Evolutionary conservation across 2,797 vertebrate species (phyloP).

Genomic region (Fistularia commersonii): DNA sequence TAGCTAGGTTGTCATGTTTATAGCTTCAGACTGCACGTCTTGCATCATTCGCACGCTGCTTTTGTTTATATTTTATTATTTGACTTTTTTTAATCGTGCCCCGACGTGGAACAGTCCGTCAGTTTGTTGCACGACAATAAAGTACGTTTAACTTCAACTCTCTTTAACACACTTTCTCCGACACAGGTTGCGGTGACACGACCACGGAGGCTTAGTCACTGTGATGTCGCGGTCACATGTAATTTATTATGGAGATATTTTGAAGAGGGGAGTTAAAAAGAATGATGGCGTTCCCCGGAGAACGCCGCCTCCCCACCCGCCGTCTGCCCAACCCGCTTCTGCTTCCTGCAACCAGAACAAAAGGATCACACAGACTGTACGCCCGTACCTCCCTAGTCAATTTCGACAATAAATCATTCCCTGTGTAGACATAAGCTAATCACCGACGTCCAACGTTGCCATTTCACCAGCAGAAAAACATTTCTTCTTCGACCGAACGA

Average conservation of each 20-base stretch:
- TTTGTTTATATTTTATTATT: no score
- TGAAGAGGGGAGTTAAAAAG: slow-evolving; percentile 56
- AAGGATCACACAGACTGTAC: slow-evolving; percentile 32
- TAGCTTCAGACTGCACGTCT: no score
- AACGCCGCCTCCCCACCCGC: no score
- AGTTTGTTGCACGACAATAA: no score
- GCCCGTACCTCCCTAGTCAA: slow-evolving; percentile 28
- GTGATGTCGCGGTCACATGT: slow-evolving; percentile 41
- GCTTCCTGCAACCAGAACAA: slow-evolving; percentile 47
- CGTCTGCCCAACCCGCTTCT: slow-evolving; percentile 26
- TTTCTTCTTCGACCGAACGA: slow-evolving; percentile 67
- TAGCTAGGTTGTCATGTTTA: no score
- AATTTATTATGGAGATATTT: slow-evolving; percentile 58
- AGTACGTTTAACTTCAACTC: no score
- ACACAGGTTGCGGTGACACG: background rate
- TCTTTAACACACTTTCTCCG: slow-evolving; percentile 21
- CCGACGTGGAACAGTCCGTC: no score
- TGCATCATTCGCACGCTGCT: no score
- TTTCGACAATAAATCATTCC: slow-evolving; percentile 56
- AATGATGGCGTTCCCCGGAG: slow-evolving; percentile 49
- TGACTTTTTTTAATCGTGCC: no score
- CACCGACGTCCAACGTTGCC: slow-evolving; percentile 60
- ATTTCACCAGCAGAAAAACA: slow-evolving; percentile 57
- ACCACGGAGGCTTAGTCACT: slow-evolving; percentile 13
- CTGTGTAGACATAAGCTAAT: slow-evolving; percentile 61